Evolutionary conservation across 2,888 invertebrate genomes (phyloP), one percentile per base, ranked within the genome.

Genomic region (Sipha maydis): DNA sequence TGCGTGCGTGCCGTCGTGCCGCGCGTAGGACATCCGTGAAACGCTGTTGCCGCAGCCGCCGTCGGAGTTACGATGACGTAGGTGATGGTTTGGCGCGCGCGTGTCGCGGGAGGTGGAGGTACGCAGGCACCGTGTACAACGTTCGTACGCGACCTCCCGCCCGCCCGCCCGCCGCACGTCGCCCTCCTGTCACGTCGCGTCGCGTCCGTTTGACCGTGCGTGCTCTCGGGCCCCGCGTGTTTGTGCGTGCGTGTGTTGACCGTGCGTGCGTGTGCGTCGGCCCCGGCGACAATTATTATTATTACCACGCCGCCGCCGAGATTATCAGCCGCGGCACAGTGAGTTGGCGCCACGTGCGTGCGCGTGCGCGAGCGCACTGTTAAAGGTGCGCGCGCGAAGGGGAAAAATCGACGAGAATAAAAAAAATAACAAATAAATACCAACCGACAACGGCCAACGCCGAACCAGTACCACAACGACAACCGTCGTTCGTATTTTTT

Each of bases 221-320:
- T n/a, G n/a, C n/a, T n/a, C n/a, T n/a, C n/a, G n/a, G n/a, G n/a
- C n/a, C n/a, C n/a, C n/a, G 69, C 17, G 61, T n/a, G 61, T 67
- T 41, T 41, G 80, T 28, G 21, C 41, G 67, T 28, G n/a, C n/a
- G 41, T n/a, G 80, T 67, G 80, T 34, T 67, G 19, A 41, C 41
- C 21, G 31, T 3, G 31, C 19, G 71, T 19, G 19, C 71, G 71
- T 56, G 21, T 56, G 56, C 69, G 71, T 71, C 3, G n/a, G 69
- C 80, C 38, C 61, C 83, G 75, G 34, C 56, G 73, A 83, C 73
- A 83, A 56, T 83, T 31, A 54, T 31, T 31, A 21, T 19, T 31
- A 78, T 34, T 7, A 73, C 31, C 34, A 56, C 73, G 38, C 48
- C 41, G 34, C 83, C 71, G 83, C 54, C 54, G 83, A 73, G 54